These are phyloP conservation scores for Leptinotarsa undecemlineata DNA, from an alignment of 1,140 invertebrate genomes.

Conservation along the genomic window DNA sequence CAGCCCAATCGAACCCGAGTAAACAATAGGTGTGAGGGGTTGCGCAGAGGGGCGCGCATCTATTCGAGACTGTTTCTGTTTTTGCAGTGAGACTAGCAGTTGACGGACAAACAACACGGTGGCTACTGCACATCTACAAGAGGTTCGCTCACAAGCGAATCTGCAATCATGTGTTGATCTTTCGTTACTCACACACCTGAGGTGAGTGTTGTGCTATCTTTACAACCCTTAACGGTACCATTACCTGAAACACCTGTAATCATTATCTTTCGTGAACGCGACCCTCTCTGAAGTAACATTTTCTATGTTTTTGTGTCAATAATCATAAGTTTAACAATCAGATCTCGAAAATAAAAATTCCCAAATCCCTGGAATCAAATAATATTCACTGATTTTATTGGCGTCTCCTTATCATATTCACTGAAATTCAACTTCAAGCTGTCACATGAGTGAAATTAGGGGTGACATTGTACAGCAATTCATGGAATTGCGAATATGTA, in stretches of 20 bases:
- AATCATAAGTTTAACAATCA: too few relatives aligned
- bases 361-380: too few relatives aligned
- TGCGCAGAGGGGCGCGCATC: constrained; percentile 48
- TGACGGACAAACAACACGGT: constrained; percentile 45
- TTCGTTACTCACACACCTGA: constrained; percentile 47
- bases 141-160: constrained; percentile 53
- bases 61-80: constrained; percentile 37
- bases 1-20: constrained; percentile 45
- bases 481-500: too few relatives aligned
- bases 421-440: too few relatives aligned
- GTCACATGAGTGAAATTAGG: too few relatives aligned
- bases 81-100: constrained; percentile 46
- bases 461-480: too few relatives aligned
- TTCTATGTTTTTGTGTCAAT: too few relatives aligned
- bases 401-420: too few relatives aligned
- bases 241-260: background rate
- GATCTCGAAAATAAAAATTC: too few relatives aligned
- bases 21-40: constrained; percentile 50
- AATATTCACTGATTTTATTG: too few relatives aligned
- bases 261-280: background rate
- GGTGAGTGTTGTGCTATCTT: constrained; percentile 46
- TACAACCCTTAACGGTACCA: background rate
- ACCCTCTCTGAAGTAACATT: background rate
- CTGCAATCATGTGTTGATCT: constrained; percentile 53
- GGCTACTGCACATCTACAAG: constrained; percentile 54